phyloP scores from a whole-genome alignment of 2,888 invertebrate species.

The Sisyra nigra region DNA sequence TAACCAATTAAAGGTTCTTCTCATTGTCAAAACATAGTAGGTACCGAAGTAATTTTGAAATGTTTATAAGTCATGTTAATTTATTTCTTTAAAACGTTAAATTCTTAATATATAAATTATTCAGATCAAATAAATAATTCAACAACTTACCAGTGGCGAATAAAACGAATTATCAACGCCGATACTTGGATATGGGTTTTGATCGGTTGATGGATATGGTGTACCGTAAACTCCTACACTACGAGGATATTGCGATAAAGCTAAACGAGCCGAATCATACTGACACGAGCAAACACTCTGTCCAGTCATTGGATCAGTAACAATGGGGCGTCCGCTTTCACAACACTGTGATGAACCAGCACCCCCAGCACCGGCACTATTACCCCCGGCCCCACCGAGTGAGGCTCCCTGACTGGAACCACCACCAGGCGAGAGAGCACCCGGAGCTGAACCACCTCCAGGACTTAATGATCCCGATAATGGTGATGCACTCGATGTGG shows the following conservation, averaged over 20 bases:
- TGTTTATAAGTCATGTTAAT: no score
- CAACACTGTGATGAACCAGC: slow-evolving; percentile 44
- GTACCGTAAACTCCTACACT: slow-evolving; percentile 72
- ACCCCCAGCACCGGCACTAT: slow-evolving; percentile 10
- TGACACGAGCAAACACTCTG: slow-evolving; percentile 91
- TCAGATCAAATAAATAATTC: neutral
- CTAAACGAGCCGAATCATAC: slow-evolving; percentile 76
- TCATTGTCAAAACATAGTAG: no score
- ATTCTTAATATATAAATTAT: no score
- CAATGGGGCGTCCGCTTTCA: slow-evolving; percentile 80
- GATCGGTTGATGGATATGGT: slow-evolving; percentile 80
- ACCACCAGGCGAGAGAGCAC: slow-evolving; percentile 27
- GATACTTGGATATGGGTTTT: slow-evolving; percentile 85
- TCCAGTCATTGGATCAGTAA: slow-evolving; percentile 84
- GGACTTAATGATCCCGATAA: slow-evolving; percentile 59
- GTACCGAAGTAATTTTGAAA: no score
- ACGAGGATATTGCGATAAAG: slow-evolving; percentile 67
- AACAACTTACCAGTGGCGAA: slow-evolving; percentile 75
- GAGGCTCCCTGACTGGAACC: slow-evolving; percentile 22
- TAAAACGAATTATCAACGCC: slow-evolving; percentile 90
- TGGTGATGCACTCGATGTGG: slow-evolving; percentile 59
- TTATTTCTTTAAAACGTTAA: no score
- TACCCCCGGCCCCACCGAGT: slow-evolving; percentile 20
- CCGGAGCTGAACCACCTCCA: slow-evolving; percentile 31
- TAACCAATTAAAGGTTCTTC: no score